phyloP scores from a whole-genome alignment of 2,113 vertebrate genomes.

The Caloenas nicobarica region DNA sequence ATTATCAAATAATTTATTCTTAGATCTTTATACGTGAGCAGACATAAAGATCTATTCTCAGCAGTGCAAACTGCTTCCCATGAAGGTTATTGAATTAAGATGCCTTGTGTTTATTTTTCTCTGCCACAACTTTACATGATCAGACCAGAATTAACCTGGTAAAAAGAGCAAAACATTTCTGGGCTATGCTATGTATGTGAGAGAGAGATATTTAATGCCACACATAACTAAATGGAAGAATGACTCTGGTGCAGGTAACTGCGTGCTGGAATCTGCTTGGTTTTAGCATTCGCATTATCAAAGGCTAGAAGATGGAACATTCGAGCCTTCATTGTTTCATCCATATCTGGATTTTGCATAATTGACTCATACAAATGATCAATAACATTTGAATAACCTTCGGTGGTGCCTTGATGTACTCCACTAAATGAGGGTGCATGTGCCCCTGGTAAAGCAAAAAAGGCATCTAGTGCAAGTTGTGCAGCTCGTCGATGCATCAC shows the following conservation, averaged over 20 bases:
- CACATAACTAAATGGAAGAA: background rate
- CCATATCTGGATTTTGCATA: too few species aligned
- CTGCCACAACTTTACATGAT: background rate
- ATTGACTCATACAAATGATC: too few species aligned
- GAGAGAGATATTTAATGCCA: background rate
- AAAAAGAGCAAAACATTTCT: background rate
- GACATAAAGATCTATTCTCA: constrained; percentile 10
- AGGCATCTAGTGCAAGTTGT: too few species aligned
- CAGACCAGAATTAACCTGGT: background rate
- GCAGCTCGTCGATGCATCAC: too few species aligned
- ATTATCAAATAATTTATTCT: constrained; percentile 7
- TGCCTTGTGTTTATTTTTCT: constrained; percentile 13
- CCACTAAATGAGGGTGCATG: too few species aligned
- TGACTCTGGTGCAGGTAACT: background rate
- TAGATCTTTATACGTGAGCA: background rate
- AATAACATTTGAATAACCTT: too few species aligned
- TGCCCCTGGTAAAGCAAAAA: too few species aligned
- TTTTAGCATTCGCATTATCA: too few species aligned
- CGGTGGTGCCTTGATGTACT: too few species aligned
- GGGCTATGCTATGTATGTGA: background rate
- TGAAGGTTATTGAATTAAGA: constrained; percentile 3
- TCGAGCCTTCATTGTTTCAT: too few species aligned
- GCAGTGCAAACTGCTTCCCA: background rate
- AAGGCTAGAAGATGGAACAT: too few species aligned
- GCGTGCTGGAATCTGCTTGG: too few species aligned